Evolutionary conservation across 2,797 vertebrate genomes (phyloP), one percentile per base, ranked within the genome.

Genomic region (Falco berigora): DNA sequence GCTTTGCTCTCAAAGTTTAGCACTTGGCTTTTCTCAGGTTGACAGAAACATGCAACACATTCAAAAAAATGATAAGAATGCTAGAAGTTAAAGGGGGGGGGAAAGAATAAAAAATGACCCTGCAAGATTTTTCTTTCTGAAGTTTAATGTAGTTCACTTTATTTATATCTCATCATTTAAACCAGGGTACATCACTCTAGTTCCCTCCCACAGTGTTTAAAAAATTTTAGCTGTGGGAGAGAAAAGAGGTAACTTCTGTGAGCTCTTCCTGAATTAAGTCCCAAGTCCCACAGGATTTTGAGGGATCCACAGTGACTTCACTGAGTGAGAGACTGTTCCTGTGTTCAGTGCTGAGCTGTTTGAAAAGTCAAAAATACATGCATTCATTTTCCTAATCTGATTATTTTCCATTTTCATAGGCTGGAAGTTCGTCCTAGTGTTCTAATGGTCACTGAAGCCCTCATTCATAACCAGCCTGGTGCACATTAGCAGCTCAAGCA

Each of bases 271-370:
- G 40, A 46, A 16, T 11, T 9, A 10, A 71, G 16, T 34, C 47
- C 15, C 0, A 1, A 75, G 20, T 18, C 50, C 56, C 20, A 4
- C 1, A 1, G 28, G 20, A n/a, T 7, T 64, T 30, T 28, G n/a
- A 23, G 42, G 44, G 24, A 18, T 18, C 21, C 17, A 11, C 12
- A 1, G 17, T 7, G 47, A 15, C 52, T 5, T 40, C 6, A 1
- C 1, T 44, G 67, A 25, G 12, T 14, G 25, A 58, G 34, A 25
- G 44, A 9, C 47, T 9, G 7, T 11, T 53, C 32, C 36, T 50
- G 28, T 5, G 1, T 19, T 71, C 49, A 28, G 46, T 5, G 34
- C 73, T 66, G 61, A 66, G 21, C 22, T 1, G 0, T 34, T 7
- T 34, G 20, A 30, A 63, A 32, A 21, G 18, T 66, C 34, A 47